Evolutionary conservation across 2,113 vertebrate species (phyloP).

Genomic region (Vulpes vulpes): DNA sequence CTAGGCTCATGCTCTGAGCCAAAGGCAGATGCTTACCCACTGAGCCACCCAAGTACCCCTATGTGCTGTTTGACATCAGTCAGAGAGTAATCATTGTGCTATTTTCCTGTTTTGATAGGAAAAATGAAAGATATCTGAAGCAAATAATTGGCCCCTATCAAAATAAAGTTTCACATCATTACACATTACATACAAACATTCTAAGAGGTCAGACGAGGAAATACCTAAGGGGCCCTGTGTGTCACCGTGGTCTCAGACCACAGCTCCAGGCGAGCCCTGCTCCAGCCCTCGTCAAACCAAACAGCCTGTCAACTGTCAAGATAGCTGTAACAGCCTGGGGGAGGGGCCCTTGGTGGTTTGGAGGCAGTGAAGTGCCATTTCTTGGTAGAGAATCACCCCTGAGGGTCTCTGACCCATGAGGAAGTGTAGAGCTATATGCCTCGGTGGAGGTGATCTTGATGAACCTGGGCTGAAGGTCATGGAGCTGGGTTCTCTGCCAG

Average conservation of each 20-base stretch:
- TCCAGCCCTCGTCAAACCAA: not conserved
- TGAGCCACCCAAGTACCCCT: too few relatives aligned
- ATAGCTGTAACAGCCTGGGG: not conserved
- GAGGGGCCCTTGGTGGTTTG: not conserved
- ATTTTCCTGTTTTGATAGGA: not conserved
- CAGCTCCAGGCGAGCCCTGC: accelerated
- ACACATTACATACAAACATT: too few relatives aligned
- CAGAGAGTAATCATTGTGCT: not conserved
- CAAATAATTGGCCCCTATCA: not conserved
- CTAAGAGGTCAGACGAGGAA: not conserved
- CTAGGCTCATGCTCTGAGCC: too few relatives aligned
- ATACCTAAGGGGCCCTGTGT: not conserved
- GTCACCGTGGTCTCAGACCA: not conserved
- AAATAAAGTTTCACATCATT: not conserved
- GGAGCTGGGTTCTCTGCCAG: not conserved
- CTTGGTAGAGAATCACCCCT: not conserved
- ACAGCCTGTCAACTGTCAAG: not conserved
- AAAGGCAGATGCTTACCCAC: too few relatives aligned
- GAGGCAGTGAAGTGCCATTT: not conserved
- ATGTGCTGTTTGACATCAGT: not conserved
- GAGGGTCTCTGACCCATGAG: not conserved
- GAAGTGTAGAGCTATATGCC: too few relatives aligned
- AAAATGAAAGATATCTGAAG: not conserved
- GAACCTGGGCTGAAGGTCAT: accelerated
- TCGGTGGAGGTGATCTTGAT: not conserved